These are phyloP conservation scores for Todus mexicanus DNA, from an alignment of 2,797 vertebrate genomes.

Conservation along the genomic window DNA sequence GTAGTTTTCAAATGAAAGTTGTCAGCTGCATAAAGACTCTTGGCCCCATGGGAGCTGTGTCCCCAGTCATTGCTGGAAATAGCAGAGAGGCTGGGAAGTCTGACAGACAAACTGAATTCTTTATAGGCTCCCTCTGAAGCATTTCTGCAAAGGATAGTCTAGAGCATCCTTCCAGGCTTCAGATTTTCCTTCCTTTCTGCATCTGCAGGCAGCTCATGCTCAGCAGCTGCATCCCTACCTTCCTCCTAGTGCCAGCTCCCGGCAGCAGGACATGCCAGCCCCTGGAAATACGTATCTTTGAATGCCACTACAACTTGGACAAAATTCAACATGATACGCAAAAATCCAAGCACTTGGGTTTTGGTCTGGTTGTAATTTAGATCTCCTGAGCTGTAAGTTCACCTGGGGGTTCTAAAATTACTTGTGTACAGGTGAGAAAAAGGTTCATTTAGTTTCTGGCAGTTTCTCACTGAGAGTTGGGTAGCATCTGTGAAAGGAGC, in stretches of 20 bases:
- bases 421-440: not conserved
- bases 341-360: not conserved
- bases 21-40: slow-evolving; percentile 1
- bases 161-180: not conserved
- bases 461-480: not conserved
- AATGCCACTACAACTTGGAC: not conserved
- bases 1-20: slow-evolving; percentile 1
- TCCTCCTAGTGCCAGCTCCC: not conserved
- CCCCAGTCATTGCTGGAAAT: not conserved
- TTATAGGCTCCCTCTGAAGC: not conserved
- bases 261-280: not conserved
- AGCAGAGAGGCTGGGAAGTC: not conserved
- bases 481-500: slow-evolving; percentile 18
- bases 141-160: not conserved
- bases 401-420: not conserved
- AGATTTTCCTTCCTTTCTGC: not conserved
- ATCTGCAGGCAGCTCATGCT: not conserved
- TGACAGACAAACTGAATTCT: not conserved
- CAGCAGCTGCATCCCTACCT: not conserved
- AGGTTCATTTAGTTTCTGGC: slow-evolving; percentile 9
- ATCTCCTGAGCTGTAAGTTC: not conserved
- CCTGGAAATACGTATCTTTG: not conserved
- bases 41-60: not conserved
- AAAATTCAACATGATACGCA: not conserved
- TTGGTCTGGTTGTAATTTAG: not conserved